A percentile compares a stretch with the other conserved stretches of the same genome.
These are phyloP conservation scores for Eurytoma californica DNA, from an alignment of 2,888 invertebrate species.

Conservation along the genomic window DNA sequence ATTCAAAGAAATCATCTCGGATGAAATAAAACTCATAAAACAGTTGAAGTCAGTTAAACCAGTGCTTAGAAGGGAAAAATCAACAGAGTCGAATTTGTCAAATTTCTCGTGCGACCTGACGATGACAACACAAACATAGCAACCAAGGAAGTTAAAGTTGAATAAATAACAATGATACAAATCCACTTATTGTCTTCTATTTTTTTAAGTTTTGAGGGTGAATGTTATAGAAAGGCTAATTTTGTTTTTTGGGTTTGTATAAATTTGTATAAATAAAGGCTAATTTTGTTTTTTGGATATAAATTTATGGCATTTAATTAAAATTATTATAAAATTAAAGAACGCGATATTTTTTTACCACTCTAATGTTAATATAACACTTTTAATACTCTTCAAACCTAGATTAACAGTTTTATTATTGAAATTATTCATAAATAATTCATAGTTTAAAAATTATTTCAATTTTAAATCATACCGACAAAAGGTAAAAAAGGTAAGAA, in stretches of 20 bases:
- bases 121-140: slow-evolving; percentile 48
- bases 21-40: slow-evolving; percentile 84
- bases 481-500: slow-evolving; percentile 26
- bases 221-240: neutral
- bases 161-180: too few species aligned
- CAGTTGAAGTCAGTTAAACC: slow-evolving; percentile 80
- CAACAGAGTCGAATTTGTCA: slow-evolving; percentile 35
- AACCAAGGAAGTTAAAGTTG: neutral
- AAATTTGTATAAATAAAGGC: too few species aligned
- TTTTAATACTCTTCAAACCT: too few species aligned
- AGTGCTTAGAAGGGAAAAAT: slow-evolving; percentile 38
- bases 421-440: too few species aligned
- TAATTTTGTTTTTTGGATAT: neutral
- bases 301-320: neutral
- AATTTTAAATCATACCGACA: neutral
- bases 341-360: too few species aligned
- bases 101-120: slow-evolving; percentile 41
- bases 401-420: too few species aligned
- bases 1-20: slow-evolving; percentile 79
- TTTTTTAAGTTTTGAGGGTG: neutral
- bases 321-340: neutral
- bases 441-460: too few species aligned
- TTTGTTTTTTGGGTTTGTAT: neutral
- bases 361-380: too few species aligned
- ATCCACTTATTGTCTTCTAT: neutral